Evolutionary conservation across 2,888 invertebrate species (phyloP), one percentile per base, ranked within the genome.

Genomic region (Phragmatobia fuliginosa): DNA sequence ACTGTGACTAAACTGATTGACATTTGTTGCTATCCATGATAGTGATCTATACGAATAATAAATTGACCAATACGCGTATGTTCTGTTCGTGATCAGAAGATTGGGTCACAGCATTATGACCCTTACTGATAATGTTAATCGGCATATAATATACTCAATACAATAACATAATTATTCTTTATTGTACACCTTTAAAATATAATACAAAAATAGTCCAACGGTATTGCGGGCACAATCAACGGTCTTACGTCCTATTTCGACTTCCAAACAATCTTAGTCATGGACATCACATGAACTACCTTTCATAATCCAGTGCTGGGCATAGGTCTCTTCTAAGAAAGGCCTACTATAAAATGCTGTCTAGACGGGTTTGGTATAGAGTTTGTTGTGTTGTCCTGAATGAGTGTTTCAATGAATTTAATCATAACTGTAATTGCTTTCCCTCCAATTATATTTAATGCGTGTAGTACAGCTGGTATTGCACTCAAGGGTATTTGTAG

Each of bases 11-110:
- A 74, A 76, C 71, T 76, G 75, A 82, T 82, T 82, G 82, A 81
- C 79, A 83, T 83, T 82, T 83, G 78, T 81, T 77, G 67, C 74
- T 73, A 59, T 72, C 68, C 64, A 72, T 74, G 70, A 67, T 38
- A 70, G 65, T 72, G 69, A 75, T 74, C 66, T 74, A 56, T 63
- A 75, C 72, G 74, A 73, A 70, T 76, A 75, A 74, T 76, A 78
- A 31, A 79, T 74, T 67, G 63, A 62, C 41, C 41, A 45, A 0
- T 31, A 11, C 11, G 45, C 45, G 11, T 45, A 31, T 66, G 71
- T 75, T 56, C 67, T 41, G 56, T 62, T 67, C 38, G 68, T 69
- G 62, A 67, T 45, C 45, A 28, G 14, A 62, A 36, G 58, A 41
- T 59, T 66, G n/a, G 21, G 36, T 38, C 36, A 49, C 8, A 33